Conservation (phyloP, 2,797 vertebrate genomes). For the Stomatorhinus walkeri region DNA sequence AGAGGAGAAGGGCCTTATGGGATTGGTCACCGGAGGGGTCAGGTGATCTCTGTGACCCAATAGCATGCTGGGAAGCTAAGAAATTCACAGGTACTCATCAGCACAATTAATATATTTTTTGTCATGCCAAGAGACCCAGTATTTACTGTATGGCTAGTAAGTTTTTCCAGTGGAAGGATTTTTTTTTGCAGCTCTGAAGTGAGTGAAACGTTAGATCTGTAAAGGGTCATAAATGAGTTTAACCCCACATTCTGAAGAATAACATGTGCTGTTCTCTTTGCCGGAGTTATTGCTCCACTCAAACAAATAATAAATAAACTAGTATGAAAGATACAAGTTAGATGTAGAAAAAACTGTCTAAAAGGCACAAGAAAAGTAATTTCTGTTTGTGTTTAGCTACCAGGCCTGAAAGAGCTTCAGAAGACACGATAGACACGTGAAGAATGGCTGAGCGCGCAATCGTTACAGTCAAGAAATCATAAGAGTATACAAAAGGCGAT, state of each 20-base stretch:
- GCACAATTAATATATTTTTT: not conserved
- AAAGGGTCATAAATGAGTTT: not conserved
- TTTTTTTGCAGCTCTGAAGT: not conserved
- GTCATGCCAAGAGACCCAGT: not conserved
- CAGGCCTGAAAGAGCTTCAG: not conserved
- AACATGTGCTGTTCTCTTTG: not conserved
- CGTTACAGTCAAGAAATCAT: slow-evolving; percentile 44
- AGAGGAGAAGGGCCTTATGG: not conserved
- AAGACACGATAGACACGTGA: not conserved
- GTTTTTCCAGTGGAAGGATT: not conserved
- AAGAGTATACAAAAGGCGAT: slow-evolving; percentile 43
- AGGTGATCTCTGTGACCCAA: slow-evolving; percentile 33
- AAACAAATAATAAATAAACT: not conserved
- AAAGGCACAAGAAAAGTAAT: not conserved
- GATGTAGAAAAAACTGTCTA: not conserved
- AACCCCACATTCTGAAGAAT: not conserved
- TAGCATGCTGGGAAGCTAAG: not conserved
- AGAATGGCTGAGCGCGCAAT: slow-evolving; percentile 35
- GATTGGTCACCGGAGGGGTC: slow-evolving; percentile 30
- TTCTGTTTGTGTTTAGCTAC: not conserved
- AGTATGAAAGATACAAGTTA: not conserved
- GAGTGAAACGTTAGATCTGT: not conserved
- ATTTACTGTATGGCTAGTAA: not conserved
- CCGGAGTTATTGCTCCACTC: not conserved
- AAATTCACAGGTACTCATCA: not conserved